These are phyloP conservation scores for Caenorhabditis brenneri DNA, from an alignment of 1,140 invertebrate species.

Conservation along the genomic window DNA sequence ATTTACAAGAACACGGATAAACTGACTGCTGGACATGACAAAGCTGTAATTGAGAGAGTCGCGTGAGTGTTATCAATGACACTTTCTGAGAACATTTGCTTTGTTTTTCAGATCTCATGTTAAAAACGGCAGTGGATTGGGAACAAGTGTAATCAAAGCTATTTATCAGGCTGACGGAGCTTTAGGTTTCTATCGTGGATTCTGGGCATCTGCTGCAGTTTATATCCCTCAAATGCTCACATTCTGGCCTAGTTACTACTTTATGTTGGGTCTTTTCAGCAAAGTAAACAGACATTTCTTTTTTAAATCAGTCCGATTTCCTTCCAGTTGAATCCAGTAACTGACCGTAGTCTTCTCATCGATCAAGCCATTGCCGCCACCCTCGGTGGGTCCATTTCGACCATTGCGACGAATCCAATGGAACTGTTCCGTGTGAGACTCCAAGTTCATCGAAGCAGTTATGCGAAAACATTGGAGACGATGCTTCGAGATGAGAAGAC, in stretches of 20 bases:
- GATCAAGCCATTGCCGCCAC: constrained; percentile 52
- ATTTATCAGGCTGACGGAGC: constrained; percentile 50
- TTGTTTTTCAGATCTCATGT: constrained; percentile 6
- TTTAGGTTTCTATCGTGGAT: constrained; percentile 54
- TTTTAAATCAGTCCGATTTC: not conserved
- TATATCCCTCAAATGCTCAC: constrained; percentile 52
- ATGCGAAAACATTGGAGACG: constrained; percentile 41
- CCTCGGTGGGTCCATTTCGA: constrained; percentile 42
- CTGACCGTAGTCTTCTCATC: constrained; percentile 44
- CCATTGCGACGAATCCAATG: constrained; percentile 51
- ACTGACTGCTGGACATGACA: constrained; percentile 41
- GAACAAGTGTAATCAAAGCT: constrained; percentile 47
- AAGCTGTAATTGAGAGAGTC: constrained; percentile 42
- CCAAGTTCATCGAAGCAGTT: constrained; percentile 52
- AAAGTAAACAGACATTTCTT: not conserved
- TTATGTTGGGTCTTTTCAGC: constrained; percentile 30
- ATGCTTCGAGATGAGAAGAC: constrained; percentile 55
- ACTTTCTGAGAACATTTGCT: too few relatives aligned
- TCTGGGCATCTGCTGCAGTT: constrained; percentile 47
- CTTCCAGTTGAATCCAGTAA: constrained; percentile 4
- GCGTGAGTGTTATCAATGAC: too few relatives aligned
- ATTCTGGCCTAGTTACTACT: constrained; percentile 55
- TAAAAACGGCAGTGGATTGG: constrained; percentile 46
- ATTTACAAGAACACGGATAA: constrained; percentile 73
- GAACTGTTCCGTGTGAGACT: constrained; percentile 55